These are phyloP conservation scores for Larimichthys crocea DNA, from an alignment of 2,113 vertebrate genomes.

Conservation along the genomic window DNA sequence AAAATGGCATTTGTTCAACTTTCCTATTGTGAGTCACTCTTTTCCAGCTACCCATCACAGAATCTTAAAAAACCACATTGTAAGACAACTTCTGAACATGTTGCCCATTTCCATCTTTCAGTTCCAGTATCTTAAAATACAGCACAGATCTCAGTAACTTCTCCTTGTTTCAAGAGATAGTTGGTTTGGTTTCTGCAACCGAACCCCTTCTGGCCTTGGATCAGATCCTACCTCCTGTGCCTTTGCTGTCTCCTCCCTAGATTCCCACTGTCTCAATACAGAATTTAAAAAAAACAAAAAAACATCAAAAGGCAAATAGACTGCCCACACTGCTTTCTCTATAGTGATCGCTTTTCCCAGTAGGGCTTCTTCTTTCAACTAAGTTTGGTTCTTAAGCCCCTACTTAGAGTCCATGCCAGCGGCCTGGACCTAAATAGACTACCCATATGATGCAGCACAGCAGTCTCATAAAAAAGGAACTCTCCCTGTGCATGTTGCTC, in stretches of 20 bases:
- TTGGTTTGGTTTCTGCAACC: conserved; percentile 23
- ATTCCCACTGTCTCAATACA: neutral
- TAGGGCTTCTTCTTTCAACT: conserved; percentile 65
- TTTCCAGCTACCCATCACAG: conserved; percentile 10
- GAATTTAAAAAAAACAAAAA: neutral
- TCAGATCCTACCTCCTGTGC: conserved; percentile 19
- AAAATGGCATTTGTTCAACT: conserved; percentile 21
- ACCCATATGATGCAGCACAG: conserved; percentile 67
- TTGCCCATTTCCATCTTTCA: neutral
- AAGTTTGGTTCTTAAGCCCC: conserved; percentile 73
- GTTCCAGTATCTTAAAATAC: neutral
- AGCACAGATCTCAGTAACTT: neutral
- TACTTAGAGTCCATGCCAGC: conserved; percentile 65
- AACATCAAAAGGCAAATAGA: conserved; percentile 1
- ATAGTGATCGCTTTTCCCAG: conserved; percentile 40
- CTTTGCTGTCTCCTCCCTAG: neutral
- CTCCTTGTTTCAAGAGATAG: conserved; percentile 12
- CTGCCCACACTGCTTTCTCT: conserved; percentile 22
- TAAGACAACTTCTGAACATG: neutral
- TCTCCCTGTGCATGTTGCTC: conserved; percentile 39
- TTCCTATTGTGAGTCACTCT: conserved; percentile 33
- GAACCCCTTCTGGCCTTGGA: conserved; percentile 18
- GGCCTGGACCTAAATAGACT: conserved; percentile 77
- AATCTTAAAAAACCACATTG: conserved; percentile 25
- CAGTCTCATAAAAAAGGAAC: conserved; percentile 74